These are phyloP conservation scores for Trachurus trachurus DNA, from an alignment of 2,797 vertebrate species.

Conservation along the genomic window DNA sequence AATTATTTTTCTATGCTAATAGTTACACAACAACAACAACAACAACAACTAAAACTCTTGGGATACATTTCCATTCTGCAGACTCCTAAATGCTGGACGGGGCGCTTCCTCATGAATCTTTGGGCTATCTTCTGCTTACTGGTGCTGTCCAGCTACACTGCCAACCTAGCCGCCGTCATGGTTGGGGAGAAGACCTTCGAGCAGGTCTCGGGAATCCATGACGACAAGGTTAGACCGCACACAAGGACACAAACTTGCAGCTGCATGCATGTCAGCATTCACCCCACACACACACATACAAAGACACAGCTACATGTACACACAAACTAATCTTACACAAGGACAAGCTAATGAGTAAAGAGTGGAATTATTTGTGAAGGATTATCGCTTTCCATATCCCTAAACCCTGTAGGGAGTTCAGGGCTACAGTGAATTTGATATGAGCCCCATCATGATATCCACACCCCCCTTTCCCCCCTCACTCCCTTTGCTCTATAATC, in stretches of 20 bases:
- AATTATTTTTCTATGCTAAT: neutral
- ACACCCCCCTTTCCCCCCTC: neutral
- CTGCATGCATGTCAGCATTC: conserved; percentile 14
- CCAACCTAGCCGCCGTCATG: conserved; percentile 96
- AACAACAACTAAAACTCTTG: neutral
- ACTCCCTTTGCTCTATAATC: conserved; percentile 5
- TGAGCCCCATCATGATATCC: conserved; percentile 36
- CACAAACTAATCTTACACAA: conserved; percentile 64
- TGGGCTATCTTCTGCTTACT: conserved; percentile 98
- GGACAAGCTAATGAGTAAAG: conserved; percentile 66
- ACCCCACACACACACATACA: neutral
- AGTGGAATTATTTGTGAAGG: conserved; percentile 61
- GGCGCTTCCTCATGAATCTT: conserved; percentile 97
- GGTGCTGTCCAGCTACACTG: conserved; percentile 97
- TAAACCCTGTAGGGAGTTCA: conserved; percentile 57
- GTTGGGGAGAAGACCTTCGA: conserved; percentile 98
- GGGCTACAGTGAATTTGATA: conserved; percentile 42
- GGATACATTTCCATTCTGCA: conserved; percentile 28
- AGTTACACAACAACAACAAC: neutral
- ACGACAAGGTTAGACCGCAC: conserved; percentile 87
- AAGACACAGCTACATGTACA: conserved; percentile 1
- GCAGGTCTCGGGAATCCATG: conserved; percentile 95
- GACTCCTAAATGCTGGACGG: conserved; percentile 96
- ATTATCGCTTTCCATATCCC: conserved; percentile 61
- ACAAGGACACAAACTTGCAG: conserved; percentile 41